Evolutionary conservation across 2,113 vertebrate species (phyloP).

Genomic region (Lophius piscatorius): DNA sequence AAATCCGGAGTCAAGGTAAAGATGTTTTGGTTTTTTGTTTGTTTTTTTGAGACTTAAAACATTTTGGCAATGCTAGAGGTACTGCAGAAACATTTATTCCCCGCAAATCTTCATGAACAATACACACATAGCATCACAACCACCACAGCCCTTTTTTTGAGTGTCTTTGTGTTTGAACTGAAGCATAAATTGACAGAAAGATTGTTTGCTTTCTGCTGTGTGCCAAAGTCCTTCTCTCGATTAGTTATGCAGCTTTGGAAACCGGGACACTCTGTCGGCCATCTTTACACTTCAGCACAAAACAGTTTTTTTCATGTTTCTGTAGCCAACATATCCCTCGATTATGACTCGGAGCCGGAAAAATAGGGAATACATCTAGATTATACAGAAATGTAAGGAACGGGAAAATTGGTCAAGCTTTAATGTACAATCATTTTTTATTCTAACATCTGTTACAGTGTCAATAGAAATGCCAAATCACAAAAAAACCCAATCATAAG

Average conservation of each 20-base stretch:
- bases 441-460: slow-evolving; percentile 24
- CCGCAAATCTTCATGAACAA: slow-evolving; percentile 1
- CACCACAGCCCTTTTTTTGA: slow-evolving; percentile 28
- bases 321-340: slow-evolving; percentile 8
- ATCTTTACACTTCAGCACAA: slow-evolving; percentile 12
- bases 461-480: slow-evolving; percentile 24
- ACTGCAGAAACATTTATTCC: slow-evolving; percentile 50
- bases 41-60: slow-evolving; percentile 38
- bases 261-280: slow-evolving; percentile 7
- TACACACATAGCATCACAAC: slow-evolving; percentile 7
- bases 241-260: slow-evolving; percentile 25
- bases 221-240: slow-evolving; percentile 52
- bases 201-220: slow-evolving; percentile 14
- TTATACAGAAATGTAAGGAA: background rate
- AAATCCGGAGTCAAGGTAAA: slow-evolving; percentile 43
- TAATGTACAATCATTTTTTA: slow-evolving; percentile 8
- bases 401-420: slow-evolving; percentile 1
- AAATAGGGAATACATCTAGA: background rate
- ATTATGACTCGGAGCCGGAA: background rate
- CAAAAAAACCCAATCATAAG: background rate
- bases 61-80: slow-evolving; percentile 48
- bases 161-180: slow-evolving; percentile 30
- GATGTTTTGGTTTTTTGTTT: slow-evolving; percentile 32
- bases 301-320: slow-evolving; percentile 16
- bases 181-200: slow-evolving; percentile 30